These are phyloP conservation scores for Aspidiotus destructor DNA, from an alignment of 2,888 invertebrate species.

Conservation along the genomic window DNA sequence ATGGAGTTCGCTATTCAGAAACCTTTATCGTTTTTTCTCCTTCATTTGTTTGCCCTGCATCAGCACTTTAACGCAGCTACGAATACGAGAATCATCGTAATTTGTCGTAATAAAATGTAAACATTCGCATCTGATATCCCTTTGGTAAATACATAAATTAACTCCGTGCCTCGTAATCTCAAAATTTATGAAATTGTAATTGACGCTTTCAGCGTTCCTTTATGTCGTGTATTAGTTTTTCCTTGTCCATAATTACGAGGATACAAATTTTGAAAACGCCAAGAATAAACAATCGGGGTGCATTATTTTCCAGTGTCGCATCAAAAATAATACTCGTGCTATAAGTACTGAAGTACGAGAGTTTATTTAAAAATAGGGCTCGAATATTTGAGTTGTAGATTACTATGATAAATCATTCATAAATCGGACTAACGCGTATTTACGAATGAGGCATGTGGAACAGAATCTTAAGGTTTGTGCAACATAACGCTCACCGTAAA, in stretches of 20 bases:
- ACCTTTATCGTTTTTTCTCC: neutral
- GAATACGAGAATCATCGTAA: neutral
- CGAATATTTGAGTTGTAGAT: too few species aligned
- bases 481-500: too few species aligned
- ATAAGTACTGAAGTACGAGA: too few species aligned
- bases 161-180: constrained; percentile 19
- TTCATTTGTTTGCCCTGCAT: neutral
- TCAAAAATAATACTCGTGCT: too few species aligned
- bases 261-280: neutral
- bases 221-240: neutral
- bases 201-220: constrained; percentile 17
- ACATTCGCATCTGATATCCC: constrained; percentile 24
- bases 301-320: neutral
- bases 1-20: neutral
- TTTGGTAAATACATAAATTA: constrained; percentile 22
- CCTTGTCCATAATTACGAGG: neutral
- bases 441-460: too few species aligned
- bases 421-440: too few species aligned
- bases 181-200: constrained; percentile 28
- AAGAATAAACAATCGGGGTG: neutral
- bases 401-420: too few species aligned
- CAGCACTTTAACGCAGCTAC: constrained; percentile 16
- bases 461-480: too few species aligned
- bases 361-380: too few species aligned
- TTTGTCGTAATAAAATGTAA: constrained; percentile 30